Conservation (phyloP, 2,113 vertebrate genomes). For the Aix galericulata region DNA sequence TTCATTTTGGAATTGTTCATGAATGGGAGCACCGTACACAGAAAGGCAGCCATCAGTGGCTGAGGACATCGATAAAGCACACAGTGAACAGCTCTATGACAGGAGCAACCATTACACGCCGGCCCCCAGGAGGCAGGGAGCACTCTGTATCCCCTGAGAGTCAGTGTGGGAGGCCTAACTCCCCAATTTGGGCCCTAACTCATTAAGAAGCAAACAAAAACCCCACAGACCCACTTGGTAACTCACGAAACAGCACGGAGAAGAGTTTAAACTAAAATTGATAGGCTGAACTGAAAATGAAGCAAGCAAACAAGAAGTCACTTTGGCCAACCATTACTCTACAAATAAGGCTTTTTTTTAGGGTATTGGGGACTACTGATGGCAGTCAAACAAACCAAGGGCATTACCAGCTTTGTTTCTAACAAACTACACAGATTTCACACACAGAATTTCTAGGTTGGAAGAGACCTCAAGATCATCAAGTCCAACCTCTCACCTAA, state of each 20-base stretch:
- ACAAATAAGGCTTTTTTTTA: not conserved
- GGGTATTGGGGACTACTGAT: not conserved
- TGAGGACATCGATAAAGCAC: not conserved
- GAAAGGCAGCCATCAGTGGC: not conserved
- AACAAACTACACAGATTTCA: rapidly evolving
- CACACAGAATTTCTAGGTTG: too few species aligned
- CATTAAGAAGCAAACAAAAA: not conserved
- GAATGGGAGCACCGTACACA: not conserved
- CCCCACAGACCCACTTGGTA: not conserved
- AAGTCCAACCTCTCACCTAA: too few species aligned
- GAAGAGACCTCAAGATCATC: too few species aligned
- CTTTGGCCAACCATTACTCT: not conserved
- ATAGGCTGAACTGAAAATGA: not conserved
- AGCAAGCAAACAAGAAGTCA: not conserved
- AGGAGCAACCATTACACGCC: not conserved
- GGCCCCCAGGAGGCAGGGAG: not conserved
- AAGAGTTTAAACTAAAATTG: not conserved
- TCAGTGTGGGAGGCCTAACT: rapidly evolving
- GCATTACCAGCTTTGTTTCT: not conserved
- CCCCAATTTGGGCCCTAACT: not conserved
- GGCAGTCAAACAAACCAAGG: not conserved
- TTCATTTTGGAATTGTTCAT: rapidly evolving
- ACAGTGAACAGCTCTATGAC: not conserved
- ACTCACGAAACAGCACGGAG: not conserved
- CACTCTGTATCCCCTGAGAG: not conserved